phyloP scores from a whole-genome alignment of 2,113 vertebrate species.

The Alces alces region DNA sequence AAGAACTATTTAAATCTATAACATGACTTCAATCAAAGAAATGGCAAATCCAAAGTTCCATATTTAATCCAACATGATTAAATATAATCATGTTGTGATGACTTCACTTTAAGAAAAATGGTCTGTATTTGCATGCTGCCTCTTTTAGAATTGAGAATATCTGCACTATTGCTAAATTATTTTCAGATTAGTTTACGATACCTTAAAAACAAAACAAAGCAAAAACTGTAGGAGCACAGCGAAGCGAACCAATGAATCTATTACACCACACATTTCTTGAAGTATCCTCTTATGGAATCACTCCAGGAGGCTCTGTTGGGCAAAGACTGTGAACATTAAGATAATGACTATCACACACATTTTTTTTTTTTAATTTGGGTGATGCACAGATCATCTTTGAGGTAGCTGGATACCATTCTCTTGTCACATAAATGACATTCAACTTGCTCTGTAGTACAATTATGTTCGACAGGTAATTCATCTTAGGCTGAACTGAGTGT shows the following conservation, averaged over 20 bases:
- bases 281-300: not conserved
- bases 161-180: not conserved
- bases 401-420: not conserved
- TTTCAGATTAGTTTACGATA: not conserved
- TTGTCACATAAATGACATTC: not conserved
- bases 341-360: not conserved
- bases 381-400: constrained; percentile 17
- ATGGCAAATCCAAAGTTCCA: not conserved
- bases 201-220: not conserved
- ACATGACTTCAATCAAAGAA: not conserved
- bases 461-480: not conserved
- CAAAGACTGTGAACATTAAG: not conserved
- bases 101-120: not conserved
- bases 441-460: not conserved
- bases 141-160: not conserved
- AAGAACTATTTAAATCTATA: not conserved
- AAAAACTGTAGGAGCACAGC: not conserved
- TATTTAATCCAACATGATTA: not conserved
- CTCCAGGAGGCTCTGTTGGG: not conserved
- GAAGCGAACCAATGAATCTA: not conserved
- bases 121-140: not conserved
- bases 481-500: constrained; percentile 32
- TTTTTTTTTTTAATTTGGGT: constrained; percentile 26
- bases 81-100: not conserved
- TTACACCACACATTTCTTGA: not conserved